Conservation (phyloP, 2,888 invertebrate genomes). For the Microchrysa polita region DNA sequence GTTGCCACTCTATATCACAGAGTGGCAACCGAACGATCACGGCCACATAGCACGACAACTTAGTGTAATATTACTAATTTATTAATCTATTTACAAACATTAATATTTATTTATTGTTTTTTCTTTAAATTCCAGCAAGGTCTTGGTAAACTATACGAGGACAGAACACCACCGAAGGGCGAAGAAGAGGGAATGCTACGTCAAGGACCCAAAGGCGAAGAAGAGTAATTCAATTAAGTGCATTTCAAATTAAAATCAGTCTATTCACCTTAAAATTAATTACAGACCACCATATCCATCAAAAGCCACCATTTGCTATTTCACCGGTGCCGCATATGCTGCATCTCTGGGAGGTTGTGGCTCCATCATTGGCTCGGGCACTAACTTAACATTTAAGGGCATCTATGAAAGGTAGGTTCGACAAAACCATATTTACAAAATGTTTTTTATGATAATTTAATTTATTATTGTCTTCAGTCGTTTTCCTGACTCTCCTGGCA, state of each 20-base stretch:
- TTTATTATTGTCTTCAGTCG: slow-evolving; percentile 62
- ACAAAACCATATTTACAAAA: neutral
- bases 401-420: slow-evolving; percentile 71
- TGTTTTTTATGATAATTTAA: neutral
- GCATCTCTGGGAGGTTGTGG: slow-evolving; percentile 84
- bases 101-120: no score
- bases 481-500: slow-evolving; percentile 70
- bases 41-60: no score
- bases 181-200: slow-evolving; percentile 56
- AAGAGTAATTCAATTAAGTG: slow-evolving; percentile 61
- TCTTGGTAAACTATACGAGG: slow-evolving; percentile 72
- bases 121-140: slow-evolving; percentile 70
- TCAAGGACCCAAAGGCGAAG: slow-evolving; percentile 53
- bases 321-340: slow-evolving; percentile 81
- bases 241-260: neutral
- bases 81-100: no score
- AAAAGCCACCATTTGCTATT: slow-evolving; percentile 80
- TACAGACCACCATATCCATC: slow-evolving; percentile 72
- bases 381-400: slow-evolving; percentile 85
- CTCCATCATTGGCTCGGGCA: slow-evolving; percentile 81
- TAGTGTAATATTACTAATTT: no score
- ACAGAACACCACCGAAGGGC: slow-evolving; percentile 58
- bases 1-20: no score
- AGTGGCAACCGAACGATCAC: no score
- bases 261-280: slow-evolving; percentile 35